Base-by-base conservation (phyloP, 2,797 vertebrate genomes). In the Galagoides demidoff region DNA sequence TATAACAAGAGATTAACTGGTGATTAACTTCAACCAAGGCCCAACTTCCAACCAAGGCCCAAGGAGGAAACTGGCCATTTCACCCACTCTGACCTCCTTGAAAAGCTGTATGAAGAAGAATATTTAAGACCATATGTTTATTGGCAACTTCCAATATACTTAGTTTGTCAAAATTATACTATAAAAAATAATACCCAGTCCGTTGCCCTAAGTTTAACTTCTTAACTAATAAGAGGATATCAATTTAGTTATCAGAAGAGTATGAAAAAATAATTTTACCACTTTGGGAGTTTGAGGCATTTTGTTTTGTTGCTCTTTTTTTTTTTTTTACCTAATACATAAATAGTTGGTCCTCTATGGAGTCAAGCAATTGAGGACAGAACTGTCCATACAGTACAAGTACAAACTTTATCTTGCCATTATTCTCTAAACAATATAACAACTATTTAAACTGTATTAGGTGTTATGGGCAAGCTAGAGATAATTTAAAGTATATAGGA, bases 301-400 rank as follows among this genome's bases (percentile, higher is more conserved):
- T 73, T 79, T 76, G 43, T 74, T 92, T 94, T 70, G 43, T 3
- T 64, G 39, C 37, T 45, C 13, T 16, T 86, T 92, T 57, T n/a
- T n/a, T n/a, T 85, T 90, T 96, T 81, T 88, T 77, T 57, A 83
- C 19, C 49, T 94, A 63, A 78, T 70, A 43, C 49, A 16, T 52
- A 52, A 52, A 37, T 23, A 57, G 52, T 79, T 16, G 10, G 13
- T 79, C 77, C n/a, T 55, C 74, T 52, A 29, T 34, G 49, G n/a
- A 79, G 27, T 79, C n/a, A 57, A 57, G 3, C 77, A 79, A 57
- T 37, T 13, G 23, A n/a, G 2, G n/a, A 57, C 16, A 25, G 37
- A 59, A 79, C 14, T 59, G 52, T 23, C n/a, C 37, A 8, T 37
- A 57, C 7, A 57, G n/a, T 57, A 59, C n/a, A 57, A 16, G 8